Conservation (phyloP, 2,797 vertebrate genomes). For the Poecile montanus region DNA sequence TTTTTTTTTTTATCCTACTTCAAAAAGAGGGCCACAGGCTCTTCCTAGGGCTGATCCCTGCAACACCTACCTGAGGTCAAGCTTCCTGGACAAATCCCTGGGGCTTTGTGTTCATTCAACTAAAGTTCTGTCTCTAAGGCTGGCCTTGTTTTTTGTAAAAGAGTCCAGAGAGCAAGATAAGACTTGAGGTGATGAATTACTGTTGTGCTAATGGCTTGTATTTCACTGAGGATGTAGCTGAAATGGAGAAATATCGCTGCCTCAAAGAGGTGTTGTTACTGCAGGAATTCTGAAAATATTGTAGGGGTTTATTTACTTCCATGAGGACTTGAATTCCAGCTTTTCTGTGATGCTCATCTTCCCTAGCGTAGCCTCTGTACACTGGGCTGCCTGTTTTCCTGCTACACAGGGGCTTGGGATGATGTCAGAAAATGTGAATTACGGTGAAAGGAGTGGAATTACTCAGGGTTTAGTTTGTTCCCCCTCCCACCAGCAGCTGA, state of each 20-base stretch:
- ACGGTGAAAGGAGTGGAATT: background rate
- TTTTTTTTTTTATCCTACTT: fast-evolving
- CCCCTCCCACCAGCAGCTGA: background rate
- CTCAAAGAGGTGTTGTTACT: background rate
- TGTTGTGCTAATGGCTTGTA: background rate
- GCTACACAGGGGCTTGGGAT: background rate
- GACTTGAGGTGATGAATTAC: background rate
- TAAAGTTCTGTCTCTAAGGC: background rate
- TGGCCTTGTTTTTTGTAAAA: background rate
- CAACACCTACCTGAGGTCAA: background rate
- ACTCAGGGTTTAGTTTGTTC: background rate
- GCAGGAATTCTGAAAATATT: background rate
- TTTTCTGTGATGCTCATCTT: background rate
- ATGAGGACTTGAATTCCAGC: background rate
- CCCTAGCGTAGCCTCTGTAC: fast-evolving
- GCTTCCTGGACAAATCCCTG: background rate
- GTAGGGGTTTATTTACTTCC: background rate
- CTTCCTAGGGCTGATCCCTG: background rate
- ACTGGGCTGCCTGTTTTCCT: background rate
- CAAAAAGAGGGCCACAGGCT: background rate
- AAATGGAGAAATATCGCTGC: background rate
- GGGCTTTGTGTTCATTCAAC: background rate
- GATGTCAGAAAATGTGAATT: background rate
- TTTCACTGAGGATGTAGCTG: background rate
- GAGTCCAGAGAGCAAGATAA: background rate